Percentiles rank a stretch among this genome's conserved stretches.
Conservation (phyloP, 2,113 vertebrate genomes). For the Xerus inauris region DNA sequence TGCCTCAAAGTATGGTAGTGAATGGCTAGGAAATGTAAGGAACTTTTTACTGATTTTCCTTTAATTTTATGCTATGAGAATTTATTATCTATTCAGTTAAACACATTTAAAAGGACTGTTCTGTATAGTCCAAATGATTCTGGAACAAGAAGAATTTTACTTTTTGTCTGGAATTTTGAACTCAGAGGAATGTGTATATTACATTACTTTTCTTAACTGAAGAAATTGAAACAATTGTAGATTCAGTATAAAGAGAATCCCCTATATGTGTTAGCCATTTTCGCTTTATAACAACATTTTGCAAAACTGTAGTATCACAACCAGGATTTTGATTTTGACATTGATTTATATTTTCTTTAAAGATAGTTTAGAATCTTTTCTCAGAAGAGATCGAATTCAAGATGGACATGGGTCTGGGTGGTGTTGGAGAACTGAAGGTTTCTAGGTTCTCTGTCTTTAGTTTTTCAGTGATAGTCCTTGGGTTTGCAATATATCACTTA, state of each 20-base stretch:
- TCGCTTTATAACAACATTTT: background rate
- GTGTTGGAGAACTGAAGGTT: background rate
- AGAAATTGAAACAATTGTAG: background rate
- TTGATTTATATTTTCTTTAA: background rate
- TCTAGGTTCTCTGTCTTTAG: background rate
- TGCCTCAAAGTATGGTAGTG: background rate
- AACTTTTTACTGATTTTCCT: background rate
- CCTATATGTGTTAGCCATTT: background rate
- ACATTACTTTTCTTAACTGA: background rate
- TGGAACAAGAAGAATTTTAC: background rate
- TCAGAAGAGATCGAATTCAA: background rate
- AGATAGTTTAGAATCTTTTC: background rate
- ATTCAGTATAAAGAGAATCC: background rate
- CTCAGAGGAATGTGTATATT: background rate
- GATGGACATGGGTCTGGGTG: background rate
- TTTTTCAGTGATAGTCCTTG: background rate
- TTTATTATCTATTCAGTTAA: background rate
- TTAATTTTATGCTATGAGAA: background rate
- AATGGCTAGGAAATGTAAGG: background rate
- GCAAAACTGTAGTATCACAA: background rate
- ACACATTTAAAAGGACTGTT: background rate
- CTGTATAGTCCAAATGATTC: background rate
- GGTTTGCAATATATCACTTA: background rate
- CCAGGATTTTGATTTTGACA: background rate
- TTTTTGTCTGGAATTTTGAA: background rate